Evolutionary conservation across 2,797 vertebrate species (phyloP).

Genomic region (Rhabdophis nuchalis): DNA sequence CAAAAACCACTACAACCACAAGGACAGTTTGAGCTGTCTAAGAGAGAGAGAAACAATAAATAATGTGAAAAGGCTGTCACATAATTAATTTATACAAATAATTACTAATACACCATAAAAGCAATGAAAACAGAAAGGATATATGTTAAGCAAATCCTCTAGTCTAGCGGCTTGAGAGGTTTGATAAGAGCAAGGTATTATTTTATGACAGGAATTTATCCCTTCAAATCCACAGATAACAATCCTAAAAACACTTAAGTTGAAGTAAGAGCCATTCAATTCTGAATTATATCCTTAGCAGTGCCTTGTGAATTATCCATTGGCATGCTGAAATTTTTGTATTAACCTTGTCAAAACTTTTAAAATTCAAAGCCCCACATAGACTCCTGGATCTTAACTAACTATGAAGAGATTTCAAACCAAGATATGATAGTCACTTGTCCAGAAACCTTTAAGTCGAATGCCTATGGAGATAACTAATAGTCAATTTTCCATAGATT

Average conservation of each 20-base stretch:
- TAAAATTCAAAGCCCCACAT: neutral
- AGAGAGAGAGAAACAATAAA: constrained; percentile 18
- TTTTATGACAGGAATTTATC: neutral
- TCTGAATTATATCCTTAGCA: neutral
- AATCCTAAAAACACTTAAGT: neutral
- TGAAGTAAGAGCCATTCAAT: neutral
- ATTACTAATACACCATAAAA: fast-evolving
- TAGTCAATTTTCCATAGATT: neutral
- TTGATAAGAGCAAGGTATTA: neutral
- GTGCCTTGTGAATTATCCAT: neutral
- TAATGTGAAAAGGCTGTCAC: constrained; percentile 25
- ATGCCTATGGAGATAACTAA: neutral
- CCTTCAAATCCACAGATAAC: neutral
- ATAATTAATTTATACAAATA: constrained; percentile 12
- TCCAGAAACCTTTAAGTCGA: neutral
- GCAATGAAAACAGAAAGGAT: neutral
- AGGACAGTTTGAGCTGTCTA: constrained; percentile 96
- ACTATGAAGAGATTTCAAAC: neutral
- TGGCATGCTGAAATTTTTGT: neutral
- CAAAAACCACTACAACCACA: constrained; percentile 97
- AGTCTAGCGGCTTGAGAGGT: neutral
- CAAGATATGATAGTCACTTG: neutral
- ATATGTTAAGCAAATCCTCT: neutral
- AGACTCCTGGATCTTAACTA: neutral
- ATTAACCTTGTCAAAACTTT: neutral